Conservation (phyloP, 2,888 invertebrate species). For the Ommatoiulus sabulosus region DNA sequence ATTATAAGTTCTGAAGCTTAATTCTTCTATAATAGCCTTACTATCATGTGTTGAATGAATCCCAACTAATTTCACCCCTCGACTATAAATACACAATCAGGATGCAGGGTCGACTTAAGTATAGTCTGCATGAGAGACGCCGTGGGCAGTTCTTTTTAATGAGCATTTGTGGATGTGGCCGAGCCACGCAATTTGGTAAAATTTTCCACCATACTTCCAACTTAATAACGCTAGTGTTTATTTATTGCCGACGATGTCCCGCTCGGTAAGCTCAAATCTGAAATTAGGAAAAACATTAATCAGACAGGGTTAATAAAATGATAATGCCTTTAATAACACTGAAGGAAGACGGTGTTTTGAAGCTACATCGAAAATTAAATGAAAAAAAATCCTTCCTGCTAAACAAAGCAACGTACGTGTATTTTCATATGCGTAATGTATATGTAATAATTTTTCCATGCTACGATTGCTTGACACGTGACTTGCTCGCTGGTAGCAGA, state of each 20-base stretch:
- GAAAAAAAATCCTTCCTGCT: no score
- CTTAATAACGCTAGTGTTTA: not conserved
- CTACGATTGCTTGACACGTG: no score
- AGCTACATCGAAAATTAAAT: no score
- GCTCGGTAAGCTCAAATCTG: not conserved
- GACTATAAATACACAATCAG: conserved; percentile 43
- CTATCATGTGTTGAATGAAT: not conserved
- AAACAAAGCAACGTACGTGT: no score
- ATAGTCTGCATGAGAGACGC: not conserved
- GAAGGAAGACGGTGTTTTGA: no score
- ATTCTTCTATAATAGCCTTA: not conserved
- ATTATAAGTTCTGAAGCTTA: not conserved
- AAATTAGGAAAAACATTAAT: not conserved
- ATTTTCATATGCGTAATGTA: no score
- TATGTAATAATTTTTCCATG: no score
- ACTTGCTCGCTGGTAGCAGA: no score
- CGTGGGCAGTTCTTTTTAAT: not conserved
- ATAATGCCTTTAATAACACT: not conserved
- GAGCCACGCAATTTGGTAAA: not conserved
- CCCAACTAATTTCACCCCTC: not conserved
- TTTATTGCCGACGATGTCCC: not conserved
- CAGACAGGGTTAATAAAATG: not conserved
- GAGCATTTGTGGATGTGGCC: not conserved
- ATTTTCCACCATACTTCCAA: not conserved
- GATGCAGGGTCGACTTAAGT: conserved; percentile 40